A percentile compares a stretch with the other conserved stretches of the same genome.
Evolutionary conservation across 1,140 invertebrate genomes (phyloP).

Genomic region (Melitaea cinxia): DNA sequence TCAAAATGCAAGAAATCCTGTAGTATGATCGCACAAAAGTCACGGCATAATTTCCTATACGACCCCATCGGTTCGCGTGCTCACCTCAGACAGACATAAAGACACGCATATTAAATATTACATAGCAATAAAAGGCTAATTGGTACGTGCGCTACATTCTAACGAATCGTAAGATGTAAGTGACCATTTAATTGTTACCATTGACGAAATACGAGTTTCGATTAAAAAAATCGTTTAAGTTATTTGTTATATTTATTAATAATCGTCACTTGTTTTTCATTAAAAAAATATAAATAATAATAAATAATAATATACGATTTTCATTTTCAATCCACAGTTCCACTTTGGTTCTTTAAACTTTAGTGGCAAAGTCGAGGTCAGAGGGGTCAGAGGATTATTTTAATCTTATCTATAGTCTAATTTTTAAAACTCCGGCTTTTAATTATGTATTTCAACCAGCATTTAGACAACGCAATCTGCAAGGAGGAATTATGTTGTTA

Average conservation of each 20-base stretch:
- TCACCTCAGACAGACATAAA: slow-evolving; percentile 62
- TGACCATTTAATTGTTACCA: slow-evolving; percentile 46
- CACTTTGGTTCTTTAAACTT: too few species aligned
- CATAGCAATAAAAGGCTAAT: slow-evolving; percentile 71
- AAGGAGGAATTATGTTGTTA: too few species aligned
- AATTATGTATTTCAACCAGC: too few species aligned
- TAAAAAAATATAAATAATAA: too few species aligned
- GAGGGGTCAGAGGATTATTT: too few species aligned
- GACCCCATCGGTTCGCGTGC: slow-evolving; percentile 64
- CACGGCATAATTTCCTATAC: slow-evolving; percentile 64
- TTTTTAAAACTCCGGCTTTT: too few species aligned
- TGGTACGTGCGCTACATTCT: slow-evolving; percentile 64
- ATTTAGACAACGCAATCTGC: too few species aligned
- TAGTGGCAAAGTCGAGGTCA: too few species aligned
- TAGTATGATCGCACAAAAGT: slow-evolving; percentile 44
- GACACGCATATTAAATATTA: slow-evolving; percentile 71
- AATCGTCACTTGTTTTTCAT: background rate
- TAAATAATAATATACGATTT: too few species aligned
- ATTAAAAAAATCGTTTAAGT: slow-evolving; percentile 24
- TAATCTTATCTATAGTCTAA: too few species aligned
- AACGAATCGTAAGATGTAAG: slow-evolving; percentile 43
- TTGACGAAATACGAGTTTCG: slow-evolving; percentile 19
- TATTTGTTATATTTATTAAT: slow-evolving; percentile 12
- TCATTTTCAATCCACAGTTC: too few species aligned
- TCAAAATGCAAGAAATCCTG: slow-evolving; percentile 23